phyloP scores from a whole-genome alignment of 2,888 invertebrate species.

The Drosophila sordidula region DNA sequence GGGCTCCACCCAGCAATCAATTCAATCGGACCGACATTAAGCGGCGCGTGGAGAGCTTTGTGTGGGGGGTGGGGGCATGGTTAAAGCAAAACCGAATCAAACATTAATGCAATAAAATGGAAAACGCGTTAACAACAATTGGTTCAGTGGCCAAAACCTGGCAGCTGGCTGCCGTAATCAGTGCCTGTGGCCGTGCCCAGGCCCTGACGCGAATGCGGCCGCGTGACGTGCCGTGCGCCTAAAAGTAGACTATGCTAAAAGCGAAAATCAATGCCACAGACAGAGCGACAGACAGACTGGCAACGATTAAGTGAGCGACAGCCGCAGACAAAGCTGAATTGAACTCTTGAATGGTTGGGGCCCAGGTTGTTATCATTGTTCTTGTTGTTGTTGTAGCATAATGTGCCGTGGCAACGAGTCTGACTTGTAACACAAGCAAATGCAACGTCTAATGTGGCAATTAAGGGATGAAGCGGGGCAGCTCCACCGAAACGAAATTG shows the following conservation, averaged over 20 bases:
- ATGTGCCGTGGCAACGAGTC: conserved; percentile 50
- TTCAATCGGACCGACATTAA: conserved; percentile 58
- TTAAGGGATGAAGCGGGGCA: conserved; percentile 49
- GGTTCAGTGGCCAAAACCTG: conserved; percentile 60
- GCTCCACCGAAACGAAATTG: conserved; percentile 5
- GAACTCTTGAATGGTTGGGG: conserved; percentile 18
- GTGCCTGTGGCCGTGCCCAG: conserved; percentile 20
- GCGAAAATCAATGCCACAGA: conserved; percentile 71
- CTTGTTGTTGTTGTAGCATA: conserved; percentile 24
- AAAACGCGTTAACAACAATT: conserved; percentile 82
- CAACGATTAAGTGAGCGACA: conserved; percentile 71
- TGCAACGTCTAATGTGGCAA: conserved; percentile 66
- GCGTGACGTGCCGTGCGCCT: conserved; percentile 52
- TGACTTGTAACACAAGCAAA: conserved; percentile 50
- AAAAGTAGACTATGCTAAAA: conserved; percentile 66
- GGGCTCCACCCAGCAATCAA: conserved; percentile 60
- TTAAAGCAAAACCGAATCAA: conserved; percentile 74
- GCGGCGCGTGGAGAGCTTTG: conserved; percentile 5
- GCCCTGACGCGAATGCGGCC: conserved; percentile 18
- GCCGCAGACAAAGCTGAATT: conserved; percentile 58
- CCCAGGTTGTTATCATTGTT: conserved; percentile 28
- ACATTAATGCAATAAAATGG: conserved; percentile 83
- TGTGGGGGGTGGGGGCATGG: background rate
- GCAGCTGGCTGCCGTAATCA: conserved; percentile 52
- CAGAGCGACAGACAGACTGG: conserved; percentile 26